Percentiles rank a stretch among this genome's conserved stretches.
phyloP scores from a whole-genome alignment of 2,888 invertebrate genomes.

The Deilephila porcellus region DNA sequence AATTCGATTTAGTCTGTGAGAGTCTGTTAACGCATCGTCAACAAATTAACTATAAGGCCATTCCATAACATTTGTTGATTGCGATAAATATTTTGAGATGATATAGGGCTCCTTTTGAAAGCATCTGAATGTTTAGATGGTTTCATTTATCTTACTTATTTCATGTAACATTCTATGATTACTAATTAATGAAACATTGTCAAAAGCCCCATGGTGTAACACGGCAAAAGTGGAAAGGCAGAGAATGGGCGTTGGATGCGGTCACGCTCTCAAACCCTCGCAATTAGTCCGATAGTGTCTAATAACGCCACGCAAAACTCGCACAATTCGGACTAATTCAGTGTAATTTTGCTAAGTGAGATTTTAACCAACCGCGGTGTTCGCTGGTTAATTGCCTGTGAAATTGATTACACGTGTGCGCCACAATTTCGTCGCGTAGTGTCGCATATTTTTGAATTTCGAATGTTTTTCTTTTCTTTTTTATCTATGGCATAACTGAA shows the following conservation, averaged over 20 bases:
- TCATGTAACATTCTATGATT: background rate
- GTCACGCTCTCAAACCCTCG: conserved; percentile 66
- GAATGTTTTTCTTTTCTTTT: no score
- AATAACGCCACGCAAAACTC: conserved; percentile 46
- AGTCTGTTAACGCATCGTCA: no score
- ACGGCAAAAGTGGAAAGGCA: conserved; percentile 48
- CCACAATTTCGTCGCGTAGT: background rate
- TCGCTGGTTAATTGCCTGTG: background rate
- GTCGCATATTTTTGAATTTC: background rate
- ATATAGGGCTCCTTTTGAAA: no score
- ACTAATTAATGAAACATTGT: background rate
- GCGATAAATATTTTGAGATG: no score
- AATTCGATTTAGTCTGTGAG: background rate
- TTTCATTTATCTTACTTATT: no score
- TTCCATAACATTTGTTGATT: no score
- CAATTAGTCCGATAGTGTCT: conserved; percentile 67
- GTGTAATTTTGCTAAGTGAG: conserved; percentile 12
- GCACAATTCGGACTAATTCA: conserved; percentile 23
- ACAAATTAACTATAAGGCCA: no score
- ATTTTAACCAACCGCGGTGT: conserved; percentile 18
- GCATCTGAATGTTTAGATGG: no score
- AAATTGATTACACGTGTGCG: conserved; percentile 8
- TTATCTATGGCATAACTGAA: no score
- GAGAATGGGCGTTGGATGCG: conserved; percentile 59
- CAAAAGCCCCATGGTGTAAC: conserved; percentile 1